Percentiles rank a stretch among this genome's conserved stretches.
Conservation (phyloP, 2,113 vertebrate species). For the Isurus oxyrinchus region DNA sequence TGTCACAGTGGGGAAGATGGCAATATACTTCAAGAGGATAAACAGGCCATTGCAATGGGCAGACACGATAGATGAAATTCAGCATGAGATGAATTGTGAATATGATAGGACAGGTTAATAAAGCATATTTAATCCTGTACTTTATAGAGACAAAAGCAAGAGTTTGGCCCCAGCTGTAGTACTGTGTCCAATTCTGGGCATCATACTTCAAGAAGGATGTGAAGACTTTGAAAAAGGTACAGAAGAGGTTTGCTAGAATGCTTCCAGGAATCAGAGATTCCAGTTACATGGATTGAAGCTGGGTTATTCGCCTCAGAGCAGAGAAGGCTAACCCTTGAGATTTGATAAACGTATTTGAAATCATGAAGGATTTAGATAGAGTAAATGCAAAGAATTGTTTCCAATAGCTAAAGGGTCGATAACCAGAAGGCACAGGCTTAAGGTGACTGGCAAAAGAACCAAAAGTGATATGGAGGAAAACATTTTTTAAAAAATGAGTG, state of each 20-base stretch:
- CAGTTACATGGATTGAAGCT: too few species aligned
- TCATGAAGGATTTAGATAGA: too few species aligned
- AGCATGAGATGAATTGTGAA: background rate
- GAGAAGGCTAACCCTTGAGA: background rate
- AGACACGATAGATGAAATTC: background rate
- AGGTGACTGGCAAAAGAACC: background rate
- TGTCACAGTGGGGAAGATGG: background rate
- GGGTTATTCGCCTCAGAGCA: too few species aligned
- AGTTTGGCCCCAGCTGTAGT: background rate
- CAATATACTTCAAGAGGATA: background rate
- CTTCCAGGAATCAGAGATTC: too few species aligned
- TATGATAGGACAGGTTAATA: background rate
- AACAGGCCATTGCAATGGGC: background rate
- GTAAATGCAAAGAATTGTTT: too few species aligned
- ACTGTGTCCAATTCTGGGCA: too few species aligned
- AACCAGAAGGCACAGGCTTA: background rate
- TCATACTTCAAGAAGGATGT: too few species aligned
- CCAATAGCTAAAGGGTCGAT: background rate
- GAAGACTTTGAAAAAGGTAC: too few species aligned
- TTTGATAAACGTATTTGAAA: background rate
- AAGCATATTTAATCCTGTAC: background rate
- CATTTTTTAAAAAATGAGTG: background rate
- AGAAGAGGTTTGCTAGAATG: too few species aligned
- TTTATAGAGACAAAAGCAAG: background rate
- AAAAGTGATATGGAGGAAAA: background rate